Base-by-base conservation (phyloP, 2,888 invertebrate genomes). In the Blera fallax region DNA sequence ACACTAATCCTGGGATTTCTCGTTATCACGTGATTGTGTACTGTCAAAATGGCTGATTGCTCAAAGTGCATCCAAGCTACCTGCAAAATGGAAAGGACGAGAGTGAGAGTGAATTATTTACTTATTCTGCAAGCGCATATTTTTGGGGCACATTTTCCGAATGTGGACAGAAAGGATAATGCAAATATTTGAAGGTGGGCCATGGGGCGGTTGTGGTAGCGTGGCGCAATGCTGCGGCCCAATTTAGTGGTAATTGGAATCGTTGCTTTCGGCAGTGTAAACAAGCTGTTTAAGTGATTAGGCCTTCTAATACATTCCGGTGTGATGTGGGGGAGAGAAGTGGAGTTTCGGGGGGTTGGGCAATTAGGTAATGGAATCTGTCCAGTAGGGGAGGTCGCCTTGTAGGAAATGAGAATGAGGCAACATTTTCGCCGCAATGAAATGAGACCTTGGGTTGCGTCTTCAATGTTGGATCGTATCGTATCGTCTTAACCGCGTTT, bases 51-150 rank as follows among this genome's bases (percentile, higher is more conserved):
- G 37, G 98, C 97, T 45, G 97, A 97, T 93, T 97, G 97, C 92
- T 98, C 98, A 92, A 97, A 97, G 92, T 98, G 96, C 96, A 98
- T 98, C 98, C 98, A 98, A 87, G 98, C 98, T 85, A 98, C 97
- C 98, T 98, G 93, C 34, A 93, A 93, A 87, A 84, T 89, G 88
- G 88, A 87, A 87, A 52, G 74, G 8, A 48, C 32, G 11, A 37
- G 27, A 58, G 50, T 7, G 2, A 40, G 0, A 43, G 1, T 14
- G 37, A 24, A 24, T 14, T 34, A 10, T 18, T 18, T 52, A 34
- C 27, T 11, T 43, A 34, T 52, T 18, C 27, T 18, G 16, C n/a
- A 65, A n/a, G 16, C 56, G 16, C 11, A 34, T 40, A 37, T 18
- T 29, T 54, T 34, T 10, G 45, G 29, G 37, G 16, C 29, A 54